Conservation (phyloP, 2,113 vertebrate genomes). For the Carlito syrichta region DNA sequence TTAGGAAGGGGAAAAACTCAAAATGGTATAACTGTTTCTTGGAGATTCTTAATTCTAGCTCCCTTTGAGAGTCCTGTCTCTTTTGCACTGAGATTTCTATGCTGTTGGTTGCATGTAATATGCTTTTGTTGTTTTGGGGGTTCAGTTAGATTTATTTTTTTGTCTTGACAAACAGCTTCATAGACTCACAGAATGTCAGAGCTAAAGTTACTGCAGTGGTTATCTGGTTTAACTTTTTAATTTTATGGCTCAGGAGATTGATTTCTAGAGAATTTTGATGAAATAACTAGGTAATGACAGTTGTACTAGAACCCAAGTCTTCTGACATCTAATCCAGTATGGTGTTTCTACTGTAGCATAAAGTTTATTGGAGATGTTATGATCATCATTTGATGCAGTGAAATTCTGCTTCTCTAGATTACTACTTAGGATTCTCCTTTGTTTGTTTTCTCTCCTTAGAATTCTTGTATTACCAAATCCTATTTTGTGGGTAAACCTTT, state of each 20-base stretch:
- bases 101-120: background rate
- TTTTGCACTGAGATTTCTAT: background rate
- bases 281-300: background rate
- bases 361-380: background rate
- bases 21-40: background rate
- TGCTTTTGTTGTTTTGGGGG: background rate
- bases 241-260: background rate
- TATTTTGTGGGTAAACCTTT: background rate
- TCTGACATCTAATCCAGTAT: background rate
- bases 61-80: background rate
- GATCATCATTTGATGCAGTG: background rate
- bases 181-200: background rate
- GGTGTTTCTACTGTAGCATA: background rate
- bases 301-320: background rate
- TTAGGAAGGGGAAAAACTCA: background rate
- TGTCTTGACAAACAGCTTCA: background rate
- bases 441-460: background rate
- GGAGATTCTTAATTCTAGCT: background rate
- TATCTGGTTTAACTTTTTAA: background rate
- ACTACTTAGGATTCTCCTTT: background rate
- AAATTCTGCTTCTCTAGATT: background rate
- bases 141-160: background rate
- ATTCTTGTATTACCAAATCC: background rate
- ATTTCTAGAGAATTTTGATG: background rate
- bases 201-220: background rate